Evolutionary conservation across 1,140 invertebrate genomes (phyloP).

Genomic region (Pachypsylla venusta): DNA sequence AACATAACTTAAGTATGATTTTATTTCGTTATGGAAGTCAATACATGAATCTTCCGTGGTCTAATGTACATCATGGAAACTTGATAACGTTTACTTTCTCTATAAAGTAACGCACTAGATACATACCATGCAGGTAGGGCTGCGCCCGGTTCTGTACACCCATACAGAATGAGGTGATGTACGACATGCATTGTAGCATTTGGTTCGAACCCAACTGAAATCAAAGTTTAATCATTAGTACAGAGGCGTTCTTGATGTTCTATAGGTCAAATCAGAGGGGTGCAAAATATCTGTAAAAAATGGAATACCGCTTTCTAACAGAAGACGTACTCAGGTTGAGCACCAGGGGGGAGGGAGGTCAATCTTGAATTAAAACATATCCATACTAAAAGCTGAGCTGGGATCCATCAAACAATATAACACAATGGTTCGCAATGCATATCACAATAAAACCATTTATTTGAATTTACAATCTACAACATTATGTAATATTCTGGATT

Average conservation of each 20-base stretch:
- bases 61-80: no score
- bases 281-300: not conserved
- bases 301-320: not conserved
- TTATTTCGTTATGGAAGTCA: no score
- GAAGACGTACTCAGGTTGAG: not conserved
- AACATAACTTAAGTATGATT: no score
- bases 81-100: no score
- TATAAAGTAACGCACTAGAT: no score
- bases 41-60: no score
- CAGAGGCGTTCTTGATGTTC: not conserved
- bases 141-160: constrained; percentile 70
- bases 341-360: no score
- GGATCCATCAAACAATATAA: no score
- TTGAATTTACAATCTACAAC: not conserved
- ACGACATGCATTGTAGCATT: constrained; percentile 79
- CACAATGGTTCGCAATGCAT: not conserved
- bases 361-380: not conserved
- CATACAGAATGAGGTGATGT: constrained; percentile 94
- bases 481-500: no score
- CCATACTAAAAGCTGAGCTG: not conserved
- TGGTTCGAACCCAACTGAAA: constrained; percentile 79
- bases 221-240: constrained; percentile 13
- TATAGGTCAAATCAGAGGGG: no score
- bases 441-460: not conserved
- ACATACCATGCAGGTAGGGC: constrained; percentile 60